These are phyloP conservation scores for Tachuris rubrigastra DNA, from an alignment of 2,113 vertebrate species.

Conservation along the genomic window DNA sequence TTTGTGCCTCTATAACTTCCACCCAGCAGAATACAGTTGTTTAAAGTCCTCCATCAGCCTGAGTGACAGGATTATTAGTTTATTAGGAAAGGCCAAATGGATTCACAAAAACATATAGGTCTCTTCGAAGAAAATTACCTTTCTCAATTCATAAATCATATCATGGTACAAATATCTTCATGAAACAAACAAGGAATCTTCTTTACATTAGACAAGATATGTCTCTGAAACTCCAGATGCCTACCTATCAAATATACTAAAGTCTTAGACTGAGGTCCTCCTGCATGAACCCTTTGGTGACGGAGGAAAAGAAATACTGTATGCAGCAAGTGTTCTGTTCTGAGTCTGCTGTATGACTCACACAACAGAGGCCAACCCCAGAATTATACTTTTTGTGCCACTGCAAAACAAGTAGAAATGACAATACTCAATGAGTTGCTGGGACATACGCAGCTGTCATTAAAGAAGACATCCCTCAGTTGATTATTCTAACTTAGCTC, in stretches of 20 bases:
- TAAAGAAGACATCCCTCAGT: background rate
- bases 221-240: background rate
- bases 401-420: background rate
- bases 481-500: background rate
- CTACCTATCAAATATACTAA: background rate
- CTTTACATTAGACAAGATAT: background rate
- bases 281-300: background rate
- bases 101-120: background rate
- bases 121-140: background rate
- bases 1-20: background rate
- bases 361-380: background rate
- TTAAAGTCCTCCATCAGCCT: background rate
- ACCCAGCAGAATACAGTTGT: background rate
- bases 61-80: background rate
- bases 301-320: background rate
- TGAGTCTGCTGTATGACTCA: background rate
- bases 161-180: background rate
- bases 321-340: background rate
- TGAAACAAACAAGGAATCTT: background rate
- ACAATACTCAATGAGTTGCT: background rate
- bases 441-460: background rate
- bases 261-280: background rate
- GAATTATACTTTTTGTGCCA: background rate
- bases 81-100: background rate
- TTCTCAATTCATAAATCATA: background rate